Conservation (phyloP, 2,888 invertebrate species). For the Noctua pronuba region DNA sequence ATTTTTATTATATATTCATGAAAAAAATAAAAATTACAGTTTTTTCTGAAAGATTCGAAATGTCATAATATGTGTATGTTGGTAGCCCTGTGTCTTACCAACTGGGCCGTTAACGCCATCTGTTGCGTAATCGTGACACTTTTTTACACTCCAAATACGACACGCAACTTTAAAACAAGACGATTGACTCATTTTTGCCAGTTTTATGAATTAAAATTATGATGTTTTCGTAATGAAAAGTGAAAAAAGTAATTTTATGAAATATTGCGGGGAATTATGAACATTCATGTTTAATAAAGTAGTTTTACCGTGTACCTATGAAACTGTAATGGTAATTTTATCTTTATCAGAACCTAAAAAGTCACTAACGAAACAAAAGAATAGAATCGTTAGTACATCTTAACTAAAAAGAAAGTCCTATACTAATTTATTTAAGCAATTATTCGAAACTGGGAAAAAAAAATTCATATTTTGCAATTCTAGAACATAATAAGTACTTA, state of each 20-base stretch:
- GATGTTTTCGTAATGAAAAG: neutral
- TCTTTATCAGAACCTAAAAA: neutral
- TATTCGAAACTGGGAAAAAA: too few species aligned
- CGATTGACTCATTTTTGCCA: constrained; percentile 4
- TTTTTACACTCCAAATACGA: constrained; percentile 59
- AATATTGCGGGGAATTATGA: neutral
- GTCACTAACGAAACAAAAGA: neutral
- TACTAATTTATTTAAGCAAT: neutral
- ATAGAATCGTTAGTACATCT: neutral
- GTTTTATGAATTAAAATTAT: neutral
- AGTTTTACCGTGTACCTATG: neutral
- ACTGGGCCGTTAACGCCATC: constrained; percentile 58
- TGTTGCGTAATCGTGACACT: constrained; percentile 62
- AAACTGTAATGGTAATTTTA: neutral
- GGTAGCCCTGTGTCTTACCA: constrained; percentile 59
- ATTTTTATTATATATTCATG: neutral
- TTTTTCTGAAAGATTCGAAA: neutral
- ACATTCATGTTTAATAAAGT: neutral
- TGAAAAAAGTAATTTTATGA: neutral
- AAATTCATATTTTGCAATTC: too few species aligned
- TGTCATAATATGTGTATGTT: constrained; percentile 6
- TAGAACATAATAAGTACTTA: too few species aligned
- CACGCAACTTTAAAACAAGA: constrained; percentile 54
- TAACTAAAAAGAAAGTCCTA: neutral
- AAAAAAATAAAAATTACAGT: neutral